These are phyloP conservation scores for Myodes glareolus DNA, from an alignment of 2,113 vertebrate species.

Conservation along the genomic window DNA sequence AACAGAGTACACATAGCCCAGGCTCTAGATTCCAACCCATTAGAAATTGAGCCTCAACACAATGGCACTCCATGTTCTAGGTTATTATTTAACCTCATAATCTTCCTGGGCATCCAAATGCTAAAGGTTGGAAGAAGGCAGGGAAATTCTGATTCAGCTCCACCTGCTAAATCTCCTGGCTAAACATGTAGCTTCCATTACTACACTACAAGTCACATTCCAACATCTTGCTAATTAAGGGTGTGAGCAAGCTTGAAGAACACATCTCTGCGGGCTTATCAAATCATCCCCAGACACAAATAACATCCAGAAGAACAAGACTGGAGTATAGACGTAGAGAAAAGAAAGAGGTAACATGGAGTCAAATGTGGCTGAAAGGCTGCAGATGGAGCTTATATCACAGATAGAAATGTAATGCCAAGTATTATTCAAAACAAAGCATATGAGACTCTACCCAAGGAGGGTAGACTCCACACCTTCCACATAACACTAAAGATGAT, in stretches of 20 bases:
- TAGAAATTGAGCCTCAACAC: neutral
- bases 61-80: neutral
- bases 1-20: neutral
- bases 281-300: neutral
- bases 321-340: too few species aligned
- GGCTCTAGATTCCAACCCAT: neutral
- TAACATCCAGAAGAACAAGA: neutral
- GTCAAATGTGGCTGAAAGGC: neutral
- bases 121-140: neutral
- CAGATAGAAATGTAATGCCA: neutral
- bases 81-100: neutral
- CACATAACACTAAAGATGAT: neutral
- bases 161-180: neutral
- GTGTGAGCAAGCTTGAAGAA: neutral
- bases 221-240: neutral
- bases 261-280: neutral
- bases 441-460: neutral
- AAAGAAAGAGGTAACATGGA: neutral
- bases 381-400: neutral
- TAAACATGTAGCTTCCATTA: neutral
- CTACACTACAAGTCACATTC: neutral
- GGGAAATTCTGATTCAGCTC: neutral
- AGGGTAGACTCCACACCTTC: neutral
- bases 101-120: neutral
- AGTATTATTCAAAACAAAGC: neutral